phyloP scores from a whole-genome alignment of 1,140 invertebrate species.

The Drosophila oshimai region DNA sequence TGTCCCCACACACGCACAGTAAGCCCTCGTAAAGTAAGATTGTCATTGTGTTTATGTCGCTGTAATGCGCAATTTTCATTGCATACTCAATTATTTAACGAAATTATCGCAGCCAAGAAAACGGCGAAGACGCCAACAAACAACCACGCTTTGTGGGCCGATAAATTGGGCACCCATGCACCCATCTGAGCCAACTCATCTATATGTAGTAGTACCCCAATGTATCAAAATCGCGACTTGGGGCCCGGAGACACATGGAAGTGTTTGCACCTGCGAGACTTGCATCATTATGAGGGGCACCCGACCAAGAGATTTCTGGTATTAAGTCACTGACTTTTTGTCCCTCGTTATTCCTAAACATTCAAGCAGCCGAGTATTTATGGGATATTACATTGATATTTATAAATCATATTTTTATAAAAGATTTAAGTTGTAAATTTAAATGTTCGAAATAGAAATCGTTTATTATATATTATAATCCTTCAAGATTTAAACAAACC shows the following conservation, averaged over 20 bases:
- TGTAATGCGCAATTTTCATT: constrained; percentile 53
- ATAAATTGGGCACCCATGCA: constrained; percentile 14
- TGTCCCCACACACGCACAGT: not conserved
- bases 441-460: too few species aligned
- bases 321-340: constrained; percentile 74
- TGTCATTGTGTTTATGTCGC: constrained; percentile 17
- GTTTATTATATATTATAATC: too few species aligned
- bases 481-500: too few species aligned
- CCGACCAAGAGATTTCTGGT: constrained; percentile 70
- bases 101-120: constrained; percentile 58
- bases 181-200: not conserved
- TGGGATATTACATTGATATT: not conserved
- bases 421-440: not conserved
- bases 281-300: constrained; percentile 50
- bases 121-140: constrained; percentile 8
- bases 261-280: constrained; percentile 53
- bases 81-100: constrained; percentile 69
- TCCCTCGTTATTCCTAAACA: constrained; percentile 19
- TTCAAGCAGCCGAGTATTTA: not conserved
- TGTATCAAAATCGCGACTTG: constrained; percentile 41
- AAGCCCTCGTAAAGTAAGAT: not conserved
- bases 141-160: constrained; percentile 30
- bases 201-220: constrained; percentile 14
- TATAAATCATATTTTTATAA: not conserved
- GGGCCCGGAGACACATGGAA: constrained; percentile 47